These are phyloP conservation scores for Lepidonotus clava DNA, from an alignment of 2,888 invertebrate genomes.

Conservation along the genomic window DNA sequence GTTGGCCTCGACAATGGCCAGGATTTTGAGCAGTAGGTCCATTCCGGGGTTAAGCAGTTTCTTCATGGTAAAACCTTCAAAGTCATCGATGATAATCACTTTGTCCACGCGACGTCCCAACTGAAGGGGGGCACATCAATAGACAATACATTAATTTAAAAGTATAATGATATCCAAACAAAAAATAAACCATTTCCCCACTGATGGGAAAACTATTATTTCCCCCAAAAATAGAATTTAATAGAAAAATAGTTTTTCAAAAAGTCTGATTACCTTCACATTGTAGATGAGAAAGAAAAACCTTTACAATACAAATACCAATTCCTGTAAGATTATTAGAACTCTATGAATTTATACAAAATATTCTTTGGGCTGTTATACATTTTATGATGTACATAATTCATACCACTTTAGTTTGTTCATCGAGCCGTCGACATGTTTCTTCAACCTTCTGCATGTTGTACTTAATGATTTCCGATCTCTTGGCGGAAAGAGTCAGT, in stretches of 20 bases:
- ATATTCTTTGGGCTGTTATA: too few relatives aligned
- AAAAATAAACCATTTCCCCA: too few relatives aligned
- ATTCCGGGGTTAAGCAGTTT: constrained; percentile 52
- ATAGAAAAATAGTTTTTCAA: too few relatives aligned
- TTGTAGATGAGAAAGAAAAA: too few relatives aligned
- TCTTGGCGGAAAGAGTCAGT: not conserved
- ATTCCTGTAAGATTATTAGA: too few relatives aligned
- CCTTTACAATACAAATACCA: too few relatives aligned
- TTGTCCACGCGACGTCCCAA: constrained; percentile 4
- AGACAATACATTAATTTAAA: not conserved
- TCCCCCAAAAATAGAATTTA: too few relatives aligned
- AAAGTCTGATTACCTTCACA: too few relatives aligned
- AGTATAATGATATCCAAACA: too few relatives aligned
- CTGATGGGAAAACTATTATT: too few relatives aligned
- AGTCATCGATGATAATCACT: constrained; percentile 49
- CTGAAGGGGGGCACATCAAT: too few relatives aligned
- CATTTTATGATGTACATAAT: not conserved
- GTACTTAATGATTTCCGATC: constrained; percentile 32
- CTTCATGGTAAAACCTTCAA: constrained; percentile 53
- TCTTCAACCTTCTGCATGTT: constrained; percentile 29
- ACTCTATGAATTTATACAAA: too few relatives aligned
- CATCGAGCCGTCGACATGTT: not conserved
- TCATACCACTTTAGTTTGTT: not conserved
- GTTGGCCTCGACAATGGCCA: constrained; percentile 60
- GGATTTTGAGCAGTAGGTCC: constrained; percentile 58